Evolutionary conservation across 2,113 vertebrate species (phyloP).

Genomic region (Lates calcarifer): DNA sequence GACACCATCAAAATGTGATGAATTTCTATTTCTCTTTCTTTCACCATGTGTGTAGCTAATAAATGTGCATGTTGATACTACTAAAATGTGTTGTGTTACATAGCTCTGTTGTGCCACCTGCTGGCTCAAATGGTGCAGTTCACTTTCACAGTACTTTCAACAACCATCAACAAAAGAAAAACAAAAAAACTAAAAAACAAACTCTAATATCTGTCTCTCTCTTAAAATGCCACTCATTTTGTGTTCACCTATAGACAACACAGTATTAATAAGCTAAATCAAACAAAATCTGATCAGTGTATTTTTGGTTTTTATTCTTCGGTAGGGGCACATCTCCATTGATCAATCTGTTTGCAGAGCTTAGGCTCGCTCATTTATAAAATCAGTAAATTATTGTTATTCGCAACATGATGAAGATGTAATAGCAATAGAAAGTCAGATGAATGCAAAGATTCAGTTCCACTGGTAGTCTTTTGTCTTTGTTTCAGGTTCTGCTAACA

Average conservation of each 20-base stretch:
- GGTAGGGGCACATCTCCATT: not conserved
- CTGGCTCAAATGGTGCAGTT: constrained; percentile 26
- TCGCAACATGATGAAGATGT: not conserved
- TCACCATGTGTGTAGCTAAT: constrained; percentile 31
- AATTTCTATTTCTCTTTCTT: constrained; percentile 7
- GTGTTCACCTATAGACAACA: not conserved
- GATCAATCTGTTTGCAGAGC: not conserved
- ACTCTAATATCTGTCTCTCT: not conserved
- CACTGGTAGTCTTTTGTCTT: not conserved
- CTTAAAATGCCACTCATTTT: not conserved
- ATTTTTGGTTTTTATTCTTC: not conserved
- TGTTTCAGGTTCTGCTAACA: constrained; percentile 94
- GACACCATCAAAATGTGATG: constrained; percentile 25
- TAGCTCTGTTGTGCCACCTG: constrained; percentile 59
- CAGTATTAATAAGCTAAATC: not conserved
- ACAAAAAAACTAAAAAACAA: too few relatives aligned
- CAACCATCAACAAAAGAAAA: not conserved
- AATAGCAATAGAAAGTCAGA: not conserved
- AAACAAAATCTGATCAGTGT: not conserved
- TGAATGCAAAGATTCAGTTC: not conserved
- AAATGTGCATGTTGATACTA: not conserved
- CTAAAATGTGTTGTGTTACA: not conserved
- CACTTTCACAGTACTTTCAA: not conserved
- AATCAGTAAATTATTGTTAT: not conserved
- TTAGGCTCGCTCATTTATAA: not conserved